These are phyloP conservation scores for Folsomia candida DNA, from an alignment of 2,888 invertebrate species.

Conservation along the genomic window DNA sequence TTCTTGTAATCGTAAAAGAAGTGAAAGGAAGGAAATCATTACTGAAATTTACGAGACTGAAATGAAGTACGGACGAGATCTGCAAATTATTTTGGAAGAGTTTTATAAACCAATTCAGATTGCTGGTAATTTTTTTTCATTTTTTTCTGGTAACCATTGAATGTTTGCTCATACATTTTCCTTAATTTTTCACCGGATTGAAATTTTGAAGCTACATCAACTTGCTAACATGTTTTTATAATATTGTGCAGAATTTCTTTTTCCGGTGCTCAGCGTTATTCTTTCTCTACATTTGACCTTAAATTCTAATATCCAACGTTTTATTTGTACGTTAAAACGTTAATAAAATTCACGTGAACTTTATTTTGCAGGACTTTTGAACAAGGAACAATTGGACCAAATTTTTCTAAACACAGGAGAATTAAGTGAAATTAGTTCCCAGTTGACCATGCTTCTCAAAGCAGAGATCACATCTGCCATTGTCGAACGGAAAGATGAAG, in stretches of 20 bases:
- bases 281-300: too few relatives aligned
- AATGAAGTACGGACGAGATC: conserved; percentile 88
- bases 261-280: too few relatives aligned
- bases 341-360: too few relatives aligned
- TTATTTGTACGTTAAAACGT: too few relatives aligned
- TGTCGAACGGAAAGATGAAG: conserved; percentile 60
- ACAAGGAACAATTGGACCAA: conserved; percentile 84
- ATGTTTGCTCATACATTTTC: too few relatives aligned
- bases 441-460: conserved; percentile 71
- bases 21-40: conserved; percentile 89
- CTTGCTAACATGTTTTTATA: too few relatives aligned
- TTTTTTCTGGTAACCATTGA: too few relatives aligned
- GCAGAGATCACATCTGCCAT: conserved; percentile 79
- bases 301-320: too few relatives aligned
- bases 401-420: conserved; percentile 93
- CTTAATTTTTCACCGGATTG: too few relatives aligned
- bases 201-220: too few relatives aligned
- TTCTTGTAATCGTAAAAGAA: conserved; percentile 81
- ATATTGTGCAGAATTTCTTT: too few relatives aligned
- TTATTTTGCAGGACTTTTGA: conserved; percentile 84
- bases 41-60: conserved; percentile 95
- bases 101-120: conserved; percentile 90
- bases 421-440: conserved; percentile 73
- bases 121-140: too few relatives aligned
- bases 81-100: conserved; percentile 88